These are phyloP conservation scores for Trichosurus vulpecula DNA, from an alignment of 2,797 vertebrate species.

Conservation along the genomic window DNA sequence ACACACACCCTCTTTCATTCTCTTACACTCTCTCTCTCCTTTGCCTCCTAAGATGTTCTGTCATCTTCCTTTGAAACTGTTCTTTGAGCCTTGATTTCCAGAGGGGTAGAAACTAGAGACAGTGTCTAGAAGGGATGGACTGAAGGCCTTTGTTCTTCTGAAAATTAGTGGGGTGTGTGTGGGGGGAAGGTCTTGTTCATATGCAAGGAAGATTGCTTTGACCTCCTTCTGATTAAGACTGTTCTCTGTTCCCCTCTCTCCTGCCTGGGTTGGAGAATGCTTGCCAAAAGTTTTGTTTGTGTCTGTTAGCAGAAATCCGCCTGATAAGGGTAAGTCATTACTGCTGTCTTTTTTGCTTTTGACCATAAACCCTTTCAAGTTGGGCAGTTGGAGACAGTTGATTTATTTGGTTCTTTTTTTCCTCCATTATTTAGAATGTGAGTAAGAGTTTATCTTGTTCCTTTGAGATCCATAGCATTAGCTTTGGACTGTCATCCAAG, in stretches of 20 bases:
- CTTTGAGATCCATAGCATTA: conserved; percentile 73
- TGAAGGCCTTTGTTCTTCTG: conserved; percentile 14
- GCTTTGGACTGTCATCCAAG: conserved; percentile 79
- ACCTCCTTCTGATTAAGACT: conserved; percentile 25
- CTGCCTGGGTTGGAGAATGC: conserved; percentile 21
- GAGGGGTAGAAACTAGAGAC: background rate
- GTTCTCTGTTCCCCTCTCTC: background rate
- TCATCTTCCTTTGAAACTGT: background rate
- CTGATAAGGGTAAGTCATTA: conserved; percentile 71
- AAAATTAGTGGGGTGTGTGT: conserved; percentile 27
- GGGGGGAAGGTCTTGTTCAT: background rate
- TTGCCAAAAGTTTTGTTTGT: conserved; percentile 74
- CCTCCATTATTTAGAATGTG: conserved; percentile 70
- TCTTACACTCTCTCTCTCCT: background rate
- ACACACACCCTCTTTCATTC: no score
- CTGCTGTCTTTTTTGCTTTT: conserved; percentile 60
- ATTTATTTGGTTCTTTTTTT: conserved; percentile 69
- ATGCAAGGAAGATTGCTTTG: conserved; percentile 40
- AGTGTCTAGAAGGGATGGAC: background rate
- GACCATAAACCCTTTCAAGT: conserved; percentile 67
- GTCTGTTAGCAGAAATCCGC: conserved; percentile 70
- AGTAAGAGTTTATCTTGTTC: conserved; percentile 82
- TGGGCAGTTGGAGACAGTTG: conserved; percentile 54
- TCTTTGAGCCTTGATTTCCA: background rate
- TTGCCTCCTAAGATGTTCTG: background rate